Conservation (phyloP, 2,797 vertebrate species). For the Chelidonichthys spinosus region DNA sequence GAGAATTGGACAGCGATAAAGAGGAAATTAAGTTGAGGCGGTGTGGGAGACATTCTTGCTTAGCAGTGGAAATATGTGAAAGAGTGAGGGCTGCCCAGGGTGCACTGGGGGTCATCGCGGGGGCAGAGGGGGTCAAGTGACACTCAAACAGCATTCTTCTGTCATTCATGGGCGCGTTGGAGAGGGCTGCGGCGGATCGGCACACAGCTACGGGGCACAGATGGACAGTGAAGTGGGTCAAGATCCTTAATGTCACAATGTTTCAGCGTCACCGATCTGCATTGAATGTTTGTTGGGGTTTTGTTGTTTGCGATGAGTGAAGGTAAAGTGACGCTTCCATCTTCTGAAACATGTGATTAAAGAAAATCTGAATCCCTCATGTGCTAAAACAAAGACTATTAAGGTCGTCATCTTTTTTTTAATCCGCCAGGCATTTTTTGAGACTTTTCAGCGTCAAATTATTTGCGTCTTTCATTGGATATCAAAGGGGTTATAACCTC, state of each 20-base stretch:
- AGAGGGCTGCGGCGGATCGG: constrained; percentile 55
- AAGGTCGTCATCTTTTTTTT: neutral
- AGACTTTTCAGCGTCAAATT: constrained; percentile 51
- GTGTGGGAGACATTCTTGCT: constrained; percentile 55
- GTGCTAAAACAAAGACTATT: constrained; percentile 27
- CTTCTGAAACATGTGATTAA: constrained; percentile 19
- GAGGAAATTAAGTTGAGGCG: constrained; percentile 59
- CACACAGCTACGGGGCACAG: constrained; percentile 39
- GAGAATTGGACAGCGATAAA: constrained; percentile 51
- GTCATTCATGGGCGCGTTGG: constrained; percentile 53
- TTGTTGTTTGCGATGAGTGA: constrained; percentile 10
- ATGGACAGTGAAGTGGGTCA: constrained; percentile 52
- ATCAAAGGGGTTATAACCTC: constrained; percentile 67
- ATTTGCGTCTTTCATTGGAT: constrained; percentile 57
- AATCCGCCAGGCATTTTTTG: neutral
- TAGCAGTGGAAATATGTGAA: constrained; percentile 61
- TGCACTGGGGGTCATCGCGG: constrained; percentile 69
- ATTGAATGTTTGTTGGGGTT: constrained; percentile 12
- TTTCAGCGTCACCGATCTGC: constrained; percentile 18
- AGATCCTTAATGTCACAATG: constrained; percentile 35
- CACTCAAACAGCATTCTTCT: constrained; percentile 78
- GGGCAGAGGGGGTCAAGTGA: constrained; percentile 82
- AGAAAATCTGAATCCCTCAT: constrained; percentile 19
- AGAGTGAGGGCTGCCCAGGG: constrained; percentile 61
- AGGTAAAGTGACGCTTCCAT: neutral